Conservation (phyloP, 2,888 invertebrate genomes). For the Xanthorhoe spadicearia region DNA sequence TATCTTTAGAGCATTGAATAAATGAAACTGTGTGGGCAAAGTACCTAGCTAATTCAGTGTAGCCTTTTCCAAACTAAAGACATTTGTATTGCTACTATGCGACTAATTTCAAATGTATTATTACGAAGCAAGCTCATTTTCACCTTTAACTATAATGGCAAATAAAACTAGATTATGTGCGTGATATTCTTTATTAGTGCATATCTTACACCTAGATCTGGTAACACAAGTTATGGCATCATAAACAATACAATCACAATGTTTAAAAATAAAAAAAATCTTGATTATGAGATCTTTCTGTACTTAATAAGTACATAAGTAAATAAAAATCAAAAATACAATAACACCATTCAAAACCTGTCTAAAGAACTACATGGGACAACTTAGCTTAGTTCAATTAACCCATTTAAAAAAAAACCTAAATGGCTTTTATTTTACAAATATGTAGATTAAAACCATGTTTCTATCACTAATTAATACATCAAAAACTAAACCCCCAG, state of each 20-base stretch:
- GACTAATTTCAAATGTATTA: too few species aligned
- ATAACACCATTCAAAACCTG: background rate
- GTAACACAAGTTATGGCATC: conserved; percentile 59
- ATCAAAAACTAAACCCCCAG: too few species aligned
- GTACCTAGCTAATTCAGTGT: too few species aligned
- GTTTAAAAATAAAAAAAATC: background rate
- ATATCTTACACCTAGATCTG: conserved; percentile 51
- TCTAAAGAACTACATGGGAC: background rate
- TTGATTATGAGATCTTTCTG: background rate
- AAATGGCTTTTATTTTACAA: background rate
- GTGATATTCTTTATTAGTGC: conserved; percentile 64
- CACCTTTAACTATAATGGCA: background rate
- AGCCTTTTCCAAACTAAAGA: too few species aligned
- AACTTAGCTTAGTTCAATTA: background rate
- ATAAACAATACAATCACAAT: conserved; percentile 14
- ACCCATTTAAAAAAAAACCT: background rate
- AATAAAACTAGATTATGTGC: conserved; percentile 47
- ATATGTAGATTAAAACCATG: background rate
- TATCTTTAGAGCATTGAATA: too few species aligned
- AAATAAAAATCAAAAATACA: background rate
- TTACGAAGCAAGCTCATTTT: too few species aligned
- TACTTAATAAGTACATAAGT: too few species aligned
- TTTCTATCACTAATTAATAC: too few species aligned
- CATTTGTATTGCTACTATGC: too few species aligned
- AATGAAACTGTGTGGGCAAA: too few species aligned